Evolutionary conservation across 2,888 invertebrate species (phyloP).

Genomic region (Morpho achilles): DNA sequence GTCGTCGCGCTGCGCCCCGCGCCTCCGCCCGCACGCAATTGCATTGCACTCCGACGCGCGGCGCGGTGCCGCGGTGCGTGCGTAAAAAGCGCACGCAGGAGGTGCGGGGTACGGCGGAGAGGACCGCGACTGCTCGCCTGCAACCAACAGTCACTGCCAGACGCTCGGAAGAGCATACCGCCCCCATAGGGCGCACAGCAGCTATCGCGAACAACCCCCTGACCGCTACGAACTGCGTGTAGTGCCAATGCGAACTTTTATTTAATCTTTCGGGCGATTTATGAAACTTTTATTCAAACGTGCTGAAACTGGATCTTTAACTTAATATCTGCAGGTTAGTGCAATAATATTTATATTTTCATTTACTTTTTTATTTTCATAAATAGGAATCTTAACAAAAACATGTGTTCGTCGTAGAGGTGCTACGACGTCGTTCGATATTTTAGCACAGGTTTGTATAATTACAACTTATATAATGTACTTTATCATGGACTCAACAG

Average conservation of each 20-base stretch:
- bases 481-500: conserved; percentile 13
- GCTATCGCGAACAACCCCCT: conserved; percentile 58
- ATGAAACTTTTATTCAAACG: conserved; percentile 23
- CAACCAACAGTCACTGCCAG: conserved; percentile 71
- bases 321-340: conserved; percentile 38
- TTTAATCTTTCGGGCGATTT: conserved; percentile 25
- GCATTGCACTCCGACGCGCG: conserved; percentile 66
- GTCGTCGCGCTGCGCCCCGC: conserved; percentile 53
- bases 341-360: conserved; percentile 29
- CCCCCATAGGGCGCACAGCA: conserved; percentile 64
- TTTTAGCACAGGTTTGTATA: conserved; percentile 20
- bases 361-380: conserved; percentile 21
- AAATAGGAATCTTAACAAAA: conserved; percentile 1
- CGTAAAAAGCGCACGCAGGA: conserved; percentile 78
- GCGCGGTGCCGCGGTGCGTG: conserved; percentile 54
- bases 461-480: conserved; percentile 12
- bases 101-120: conserved; percentile 56
- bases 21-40: conserved; percentile 70
- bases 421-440: conserved; percentile 37
- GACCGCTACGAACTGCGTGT: conserved; percentile 56
- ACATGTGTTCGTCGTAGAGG: conserved; percentile 31
- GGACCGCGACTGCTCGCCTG: conserved; percentile 46
- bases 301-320: conserved; percentile 39
- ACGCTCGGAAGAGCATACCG: conserved; percentile 72
- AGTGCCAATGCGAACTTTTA: conserved; percentile 60